phyloP scores from a whole-genome alignment of 2,888 invertebrate genomes.

The Limnephilus rhombicus region DNA sequence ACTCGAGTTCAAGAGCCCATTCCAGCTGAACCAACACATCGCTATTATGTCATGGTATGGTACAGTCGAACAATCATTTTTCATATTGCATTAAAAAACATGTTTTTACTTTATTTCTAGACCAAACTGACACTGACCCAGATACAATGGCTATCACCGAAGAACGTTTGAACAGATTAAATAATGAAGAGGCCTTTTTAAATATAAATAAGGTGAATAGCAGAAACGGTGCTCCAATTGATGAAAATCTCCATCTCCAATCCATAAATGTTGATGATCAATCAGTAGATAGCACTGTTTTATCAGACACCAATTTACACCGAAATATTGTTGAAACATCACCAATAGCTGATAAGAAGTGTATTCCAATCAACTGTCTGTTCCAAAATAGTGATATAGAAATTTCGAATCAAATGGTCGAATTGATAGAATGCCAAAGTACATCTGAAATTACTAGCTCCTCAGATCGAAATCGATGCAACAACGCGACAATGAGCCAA shows the following conservation, averaged over 20 bases:
- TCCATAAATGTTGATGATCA: neutral
- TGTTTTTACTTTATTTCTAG: neutral
- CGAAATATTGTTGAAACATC: neutral
- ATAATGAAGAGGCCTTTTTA: neutral
- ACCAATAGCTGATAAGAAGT: neutral
- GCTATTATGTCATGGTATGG: neutral
- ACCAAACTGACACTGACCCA: neutral
- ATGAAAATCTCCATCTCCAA: neutral
- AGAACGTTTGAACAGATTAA: neutral
- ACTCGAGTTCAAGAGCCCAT: too few species aligned
- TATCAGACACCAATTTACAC: neutral
- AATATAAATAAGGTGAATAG: neutral
- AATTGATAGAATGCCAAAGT: neutral
- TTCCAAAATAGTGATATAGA: neutral
- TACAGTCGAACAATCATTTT: neutral
- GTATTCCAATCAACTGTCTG: neutral
- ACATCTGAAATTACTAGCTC: neutral
- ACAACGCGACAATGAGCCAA: neutral
- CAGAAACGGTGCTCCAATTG: neutral
- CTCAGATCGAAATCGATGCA: neutral
- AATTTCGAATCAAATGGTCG: neutral
- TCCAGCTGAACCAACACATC: too few species aligned
- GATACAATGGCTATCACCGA: neutral
- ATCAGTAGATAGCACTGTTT: neutral
- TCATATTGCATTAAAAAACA: neutral